A percentile compares a stretch with the other conserved stretches of the same genome.
These are phyloP conservation scores for Glomeris maerens DNA, from an alignment of 1,140 invertebrate genomes.

Conservation along the genomic window DNA sequence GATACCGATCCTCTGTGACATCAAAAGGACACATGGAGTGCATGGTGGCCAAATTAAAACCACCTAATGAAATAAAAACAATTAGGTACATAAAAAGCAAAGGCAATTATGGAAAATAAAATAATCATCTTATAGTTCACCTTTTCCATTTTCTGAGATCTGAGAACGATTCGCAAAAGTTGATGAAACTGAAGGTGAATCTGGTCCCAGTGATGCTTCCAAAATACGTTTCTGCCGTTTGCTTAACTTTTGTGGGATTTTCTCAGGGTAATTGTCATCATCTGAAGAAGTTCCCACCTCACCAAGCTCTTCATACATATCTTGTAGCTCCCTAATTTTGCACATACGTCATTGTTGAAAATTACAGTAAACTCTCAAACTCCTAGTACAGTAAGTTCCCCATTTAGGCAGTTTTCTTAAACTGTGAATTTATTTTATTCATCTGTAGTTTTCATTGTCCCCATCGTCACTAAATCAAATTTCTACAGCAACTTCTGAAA, in stretches of 20 bases:
- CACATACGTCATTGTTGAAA: too few relatives aligned
- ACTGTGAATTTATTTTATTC: too few relatives aligned
- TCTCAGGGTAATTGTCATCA: constrained; percentile 48
- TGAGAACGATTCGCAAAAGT: constrained; percentile 26
- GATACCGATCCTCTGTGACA: constrained; percentile 51
- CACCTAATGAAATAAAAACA: constrained; percentile 4
- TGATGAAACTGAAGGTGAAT: constrained; percentile 34
- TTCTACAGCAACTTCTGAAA: too few relatives aligned
- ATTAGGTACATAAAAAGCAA: not conserved
- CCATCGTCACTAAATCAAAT: too few relatives aligned
- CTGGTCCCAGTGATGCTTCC: constrained; percentile 36
- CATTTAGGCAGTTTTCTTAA: too few relatives aligned
- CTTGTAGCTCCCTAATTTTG: constrained; percentile 30
- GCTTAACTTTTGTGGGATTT: constrained; percentile 31
- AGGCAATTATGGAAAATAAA: not conserved
- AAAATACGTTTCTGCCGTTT: constrained; percentile 35
- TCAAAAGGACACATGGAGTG: constrained; percentile 36
- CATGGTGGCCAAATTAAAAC: constrained; percentile 6
- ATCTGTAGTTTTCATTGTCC: too few relatives aligned
- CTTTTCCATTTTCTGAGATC: constrained; percentile 1
- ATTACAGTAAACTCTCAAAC: too few relatives aligned
- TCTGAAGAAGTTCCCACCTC: constrained; percentile 48
- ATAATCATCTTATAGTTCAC: not conserved
- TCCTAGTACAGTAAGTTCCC: too few relatives aligned
- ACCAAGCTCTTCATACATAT: constrained; percentile 42